Conservation (phyloP, 2,113 vertebrate genomes). For the Natator depressus region DNA sequence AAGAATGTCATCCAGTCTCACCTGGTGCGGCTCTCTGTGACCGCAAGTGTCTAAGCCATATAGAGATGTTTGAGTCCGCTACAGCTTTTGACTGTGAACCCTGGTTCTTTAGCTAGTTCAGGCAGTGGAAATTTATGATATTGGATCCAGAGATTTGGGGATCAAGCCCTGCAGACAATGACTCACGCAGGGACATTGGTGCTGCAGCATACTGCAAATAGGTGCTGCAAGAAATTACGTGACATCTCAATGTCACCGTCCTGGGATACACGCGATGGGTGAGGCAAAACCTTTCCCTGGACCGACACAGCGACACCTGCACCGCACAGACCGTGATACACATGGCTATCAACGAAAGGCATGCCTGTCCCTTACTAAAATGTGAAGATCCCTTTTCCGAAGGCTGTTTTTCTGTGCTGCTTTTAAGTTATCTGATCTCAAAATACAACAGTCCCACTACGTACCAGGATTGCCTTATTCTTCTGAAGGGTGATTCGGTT, state of each 20-base stretch:
- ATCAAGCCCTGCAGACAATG: accelerated
- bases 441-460: background rate
- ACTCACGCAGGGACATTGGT: background rate
- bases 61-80: background rate
- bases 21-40: background rate
- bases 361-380: background rate
- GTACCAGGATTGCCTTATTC: constrained; percentile 83
- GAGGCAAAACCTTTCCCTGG: background rate
- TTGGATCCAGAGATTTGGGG: accelerated
- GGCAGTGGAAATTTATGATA: background rate
- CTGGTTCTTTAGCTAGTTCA: background rate
- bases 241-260: background rate
- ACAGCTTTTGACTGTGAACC: background rate
- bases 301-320: background rate
- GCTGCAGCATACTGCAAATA: background rate
- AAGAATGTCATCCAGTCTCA: background rate
- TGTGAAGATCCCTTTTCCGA: background rate
- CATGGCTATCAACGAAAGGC: background rate
- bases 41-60: background rate
- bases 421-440: background rate
- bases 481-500: constrained; percentile 85
- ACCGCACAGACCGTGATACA: background rate
- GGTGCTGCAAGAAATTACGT: background rate
- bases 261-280: background rate
- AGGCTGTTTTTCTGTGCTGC: background rate